Base-by-base conservation (phyloP, 1,140 invertebrate species). In the Hypsibius dujardini region DNA sequence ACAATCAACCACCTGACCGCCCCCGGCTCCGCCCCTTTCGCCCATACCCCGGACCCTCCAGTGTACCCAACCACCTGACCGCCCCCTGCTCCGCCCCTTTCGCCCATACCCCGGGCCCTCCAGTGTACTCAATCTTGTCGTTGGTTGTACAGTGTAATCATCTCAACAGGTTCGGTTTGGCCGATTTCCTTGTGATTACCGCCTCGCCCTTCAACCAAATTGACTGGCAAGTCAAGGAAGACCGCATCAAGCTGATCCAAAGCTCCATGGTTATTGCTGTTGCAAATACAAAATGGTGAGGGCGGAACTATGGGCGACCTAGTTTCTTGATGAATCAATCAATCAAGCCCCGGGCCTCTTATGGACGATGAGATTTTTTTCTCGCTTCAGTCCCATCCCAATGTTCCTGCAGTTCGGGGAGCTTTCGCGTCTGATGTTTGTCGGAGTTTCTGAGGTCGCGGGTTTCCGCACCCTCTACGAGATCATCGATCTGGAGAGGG, bases 361-460 rank as follows among this genome's bases (percentile, higher is more conserved):
- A 45, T 42, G 47, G 12, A 42, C n/a, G 12, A 46, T 47, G 46
- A 72, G n/a, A 72, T 73, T 71, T 74, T 71, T 73, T 69, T 71
- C 72, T 77, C 70, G 74, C 82, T 82, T 60, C 75, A 87, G 89
- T 78, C 83, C 87, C 74, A 82, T 92, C 70, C 90, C 92, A 47
- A 82, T 90, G 42, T 92, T 95, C 81, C 83, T 94, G 67, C 91
- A 94, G 82, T 84, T 90, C 42, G 81, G 87, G 75, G 86, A 90
- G 77, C 83, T 83, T 71, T 87, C 87, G 83, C 88, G 90, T 76
- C 86, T 87, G 74, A 88, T 86, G 80, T 95, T 88, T 79, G 79
- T 87, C 50, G 91, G 91, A 46, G 83, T 88, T 7, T 87, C 85
- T 76, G 84, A 89, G 77, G 85, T 86, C 47, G 85, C 83, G 76